Evolutionary conservation across 2,888 invertebrate genomes (phyloP).

Genomic region (Patella caerulea): DNA sequence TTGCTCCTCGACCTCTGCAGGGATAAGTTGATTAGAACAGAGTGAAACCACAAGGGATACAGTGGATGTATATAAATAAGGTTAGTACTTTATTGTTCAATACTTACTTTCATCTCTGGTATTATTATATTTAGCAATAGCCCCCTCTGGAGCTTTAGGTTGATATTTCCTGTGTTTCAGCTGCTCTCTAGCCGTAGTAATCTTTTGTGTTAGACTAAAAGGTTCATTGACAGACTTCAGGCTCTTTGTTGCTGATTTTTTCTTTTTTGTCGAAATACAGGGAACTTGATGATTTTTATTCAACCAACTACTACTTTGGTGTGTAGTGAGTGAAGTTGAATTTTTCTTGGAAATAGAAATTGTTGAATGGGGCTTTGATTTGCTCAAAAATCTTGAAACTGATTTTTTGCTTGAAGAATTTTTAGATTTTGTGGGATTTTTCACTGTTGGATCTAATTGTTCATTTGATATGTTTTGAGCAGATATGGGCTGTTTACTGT

Average conservation of each 20-base stretch:
- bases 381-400: neutral
- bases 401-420: neutral
- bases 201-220: constrained; percentile 2
- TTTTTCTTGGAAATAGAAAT: too few species aligned
- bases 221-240: neutral
- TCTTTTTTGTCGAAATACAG: neutral
- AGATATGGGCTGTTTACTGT: neutral
- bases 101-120: neutral
- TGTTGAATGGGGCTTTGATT: too few species aligned
- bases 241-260: neutral
- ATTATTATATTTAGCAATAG: neutral
- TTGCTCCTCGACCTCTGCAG: too few species aligned
- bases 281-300: too few species aligned
- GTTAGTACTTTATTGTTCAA: too few species aligned
- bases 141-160: neutral
- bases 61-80: too few species aligned
- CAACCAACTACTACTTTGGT: too few species aligned
- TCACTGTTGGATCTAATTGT: neutral
- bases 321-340: too few species aligned
- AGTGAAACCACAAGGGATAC: too few species aligned
- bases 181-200: neutral
- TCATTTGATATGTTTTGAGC: neutral
- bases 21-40: too few species aligned
- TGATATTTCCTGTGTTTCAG: neutral
- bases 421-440: neutral